Evolutionary conservation across 2,888 invertebrate species (phyloP), one percentile per base, ranked within the genome.

Genomic region (Heliconius sara): DNA sequence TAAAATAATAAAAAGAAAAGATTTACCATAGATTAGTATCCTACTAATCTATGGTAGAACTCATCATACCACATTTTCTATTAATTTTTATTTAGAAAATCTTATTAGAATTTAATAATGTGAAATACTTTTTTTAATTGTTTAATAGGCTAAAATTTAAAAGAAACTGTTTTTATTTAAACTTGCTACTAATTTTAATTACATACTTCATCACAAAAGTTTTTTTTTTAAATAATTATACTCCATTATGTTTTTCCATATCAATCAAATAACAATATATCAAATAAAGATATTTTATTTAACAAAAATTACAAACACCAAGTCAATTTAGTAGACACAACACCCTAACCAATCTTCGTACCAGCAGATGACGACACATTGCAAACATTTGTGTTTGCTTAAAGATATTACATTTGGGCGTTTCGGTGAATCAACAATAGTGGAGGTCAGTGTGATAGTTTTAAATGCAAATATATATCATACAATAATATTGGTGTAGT

Each of bases 311-410:
- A 63, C 10, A 10, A 63, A 13, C 13, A 12, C 12, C 25, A 9
- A 19, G 9, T 34, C 4, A n/a, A 1, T 68, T 39, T 67, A 39
- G 12, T 13, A 39, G 25, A 43, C 39, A 43, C n/a, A 43, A 16
- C 25, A 70, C 25, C 68, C 12, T 43, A 70, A 43, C 43, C n/a
- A 43, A 70, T 43, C 43, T 43, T 43, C 43, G 43, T n/a, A 39
- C 13, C 25, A 70, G n/a, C 68, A 70, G 7, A 25, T 43, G 68
- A 70, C 68, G 68, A 43, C 39, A 70, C 22, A 30, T 43, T 39
- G 12, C n/a, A 25, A 70, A 70, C 7, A 70, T 70, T 70, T 70
- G 68, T 70, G 12, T 68, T 70, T 70, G 13, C 68, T 25, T 6
- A 25, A 39, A 43, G 68, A 39, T 43, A 43, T 68, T 68, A 70